Conservation (phyloP, 2,888 invertebrate genomes). For the Cheilosia variabilis region DNA sequence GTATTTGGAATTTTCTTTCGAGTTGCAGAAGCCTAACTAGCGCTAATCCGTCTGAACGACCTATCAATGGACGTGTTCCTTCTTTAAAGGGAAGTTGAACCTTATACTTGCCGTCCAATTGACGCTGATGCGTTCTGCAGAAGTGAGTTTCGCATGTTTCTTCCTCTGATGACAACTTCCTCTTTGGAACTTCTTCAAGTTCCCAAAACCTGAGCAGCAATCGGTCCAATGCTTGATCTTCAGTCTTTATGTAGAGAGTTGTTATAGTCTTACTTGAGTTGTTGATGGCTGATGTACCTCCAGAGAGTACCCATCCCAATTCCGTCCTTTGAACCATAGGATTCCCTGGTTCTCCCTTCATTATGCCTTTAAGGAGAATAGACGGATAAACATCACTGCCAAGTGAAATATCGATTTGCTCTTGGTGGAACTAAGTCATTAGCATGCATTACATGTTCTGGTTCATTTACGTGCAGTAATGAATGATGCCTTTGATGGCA, state of each 20-base stretch:
- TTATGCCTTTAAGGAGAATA: conserved; percentile 12
- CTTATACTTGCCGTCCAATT: neutral
- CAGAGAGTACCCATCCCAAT: neutral
- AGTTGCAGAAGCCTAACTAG: conserved; percentile 16
- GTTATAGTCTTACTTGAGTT: neutral
- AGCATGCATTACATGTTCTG: too few relatives aligned
- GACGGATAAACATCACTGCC: conserved; percentile 20
- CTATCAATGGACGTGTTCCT: conserved; percentile 16
- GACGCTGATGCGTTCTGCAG: conserved; percentile 12
- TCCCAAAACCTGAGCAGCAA: conserved; percentile 15
- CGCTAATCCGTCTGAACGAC: conserved; percentile 6
- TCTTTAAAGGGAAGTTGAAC: conserved; percentile 25
- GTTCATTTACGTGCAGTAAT: too few relatives aligned
- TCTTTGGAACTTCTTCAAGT: conserved; percentile 10
- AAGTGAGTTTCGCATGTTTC: conserved; percentile 10
- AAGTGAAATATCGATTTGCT: conserved; percentile 18
- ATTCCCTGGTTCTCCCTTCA: conserved; percentile 11
- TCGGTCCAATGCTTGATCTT: neutral
- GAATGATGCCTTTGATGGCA: too few relatives aligned
- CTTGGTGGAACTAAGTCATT: too few relatives aligned
- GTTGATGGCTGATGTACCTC: neutral
- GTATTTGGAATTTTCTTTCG: conserved; percentile 19
- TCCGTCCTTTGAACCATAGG: conserved; percentile 8
- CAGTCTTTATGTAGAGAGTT: neutral
- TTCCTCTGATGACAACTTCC: conserved; percentile 7